A percentile compares a stretch with the other conserved stretches of the same genome.
These are phyloP conservation scores for Leptocoma aspasia DNA, from an alignment of 2,113 vertebrate genomes.

Conservation along the genomic window DNA sequence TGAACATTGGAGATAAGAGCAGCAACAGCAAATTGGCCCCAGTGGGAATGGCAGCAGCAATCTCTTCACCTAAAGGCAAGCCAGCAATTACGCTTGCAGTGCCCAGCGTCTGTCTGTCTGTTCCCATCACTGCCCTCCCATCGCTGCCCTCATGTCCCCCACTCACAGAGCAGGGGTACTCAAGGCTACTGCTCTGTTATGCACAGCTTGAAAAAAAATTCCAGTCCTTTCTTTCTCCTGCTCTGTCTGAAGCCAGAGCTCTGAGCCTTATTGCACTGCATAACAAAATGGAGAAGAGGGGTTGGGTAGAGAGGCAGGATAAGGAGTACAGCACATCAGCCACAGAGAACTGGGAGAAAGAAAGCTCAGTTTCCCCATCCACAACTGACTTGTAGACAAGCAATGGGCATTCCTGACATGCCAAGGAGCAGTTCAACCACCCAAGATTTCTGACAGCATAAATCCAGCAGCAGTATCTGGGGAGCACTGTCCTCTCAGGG, in stretches of 20 bases:
- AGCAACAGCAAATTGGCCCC: slow-evolving; percentile 73
- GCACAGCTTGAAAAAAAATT: background rate
- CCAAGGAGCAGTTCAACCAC: background rate
- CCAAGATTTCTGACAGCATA: background rate
- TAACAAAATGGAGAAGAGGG: background rate
- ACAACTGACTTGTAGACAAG: background rate
- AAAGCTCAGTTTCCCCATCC: background rate
- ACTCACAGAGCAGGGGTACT: background rate
- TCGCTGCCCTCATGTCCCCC: background rate
- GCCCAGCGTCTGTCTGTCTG: slow-evolving; percentile 38
- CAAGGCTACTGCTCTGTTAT: background rate
- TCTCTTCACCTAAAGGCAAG: slow-evolving; percentile 68
- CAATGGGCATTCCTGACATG: background rate
- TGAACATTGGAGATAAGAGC: slow-evolving; percentile 68
- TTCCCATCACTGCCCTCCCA: slow-evolving; percentile 24
- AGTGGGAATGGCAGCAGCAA: slow-evolving; percentile 63
- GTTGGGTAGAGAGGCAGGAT: background rate
- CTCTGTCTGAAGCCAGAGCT: background rate
- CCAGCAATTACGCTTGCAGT: slow-evolving; percentile 57
- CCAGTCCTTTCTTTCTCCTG: background rate
- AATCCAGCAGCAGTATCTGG: background rate
- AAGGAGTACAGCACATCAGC: background rate
- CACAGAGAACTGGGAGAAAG: background rate
- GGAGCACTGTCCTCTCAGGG: background rate
- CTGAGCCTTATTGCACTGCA: background rate